Evolutionary conservation across 1,140 invertebrate species (phyloP), one percentile per base, ranked within the genome.

Genomic region (Ectropis grisescens): DNA sequence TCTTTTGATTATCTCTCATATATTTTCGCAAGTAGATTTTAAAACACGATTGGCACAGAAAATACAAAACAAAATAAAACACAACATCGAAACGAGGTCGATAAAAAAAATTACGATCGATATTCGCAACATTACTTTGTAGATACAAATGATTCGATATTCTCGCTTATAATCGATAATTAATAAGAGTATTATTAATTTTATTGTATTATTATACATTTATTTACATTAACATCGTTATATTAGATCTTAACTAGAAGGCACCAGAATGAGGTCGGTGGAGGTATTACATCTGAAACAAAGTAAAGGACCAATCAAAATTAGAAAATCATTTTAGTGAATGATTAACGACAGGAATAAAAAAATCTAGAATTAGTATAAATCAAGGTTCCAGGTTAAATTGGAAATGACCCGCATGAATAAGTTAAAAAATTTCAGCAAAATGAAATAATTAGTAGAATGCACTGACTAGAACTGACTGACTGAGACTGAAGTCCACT

Each of bases 181-280:
- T 51, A 52, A 46, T 57, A 62, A 60, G 57, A 62, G 52, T 65
- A 61, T 64, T 54, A 56, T 47, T 48, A 60, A 31, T 22, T 41
- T 48, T 58, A 31, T 22, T 41, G 51, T 61, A 54, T 46, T 74
- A 66, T 66, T 43, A 62, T 76, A 75, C 65, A 72, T 46, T 47
- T 80, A 80, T 76, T 64, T 76, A 79, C 71, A 76, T 34, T 55
- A 64, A 41, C 30, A 27, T 33, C 33, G 15, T 64, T 47, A 48
- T 50, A 59, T 61, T 52, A 39, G 59, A 19, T 19, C 57, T 75
- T 62, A 43, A 59, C 58, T 75, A 69, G 65, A 76, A 80, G 75
- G 75, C 75, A 80, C 75, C 75, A 66, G 67, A 58, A 58, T 74
- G 71, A 76, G 75, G 71, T 76, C 71, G 75, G 75, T 76, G 75